These are phyloP conservation scores for Eilema griseolum DNA, from an alignment of 2,888 invertebrate species.

Conservation along the genomic window DNA sequence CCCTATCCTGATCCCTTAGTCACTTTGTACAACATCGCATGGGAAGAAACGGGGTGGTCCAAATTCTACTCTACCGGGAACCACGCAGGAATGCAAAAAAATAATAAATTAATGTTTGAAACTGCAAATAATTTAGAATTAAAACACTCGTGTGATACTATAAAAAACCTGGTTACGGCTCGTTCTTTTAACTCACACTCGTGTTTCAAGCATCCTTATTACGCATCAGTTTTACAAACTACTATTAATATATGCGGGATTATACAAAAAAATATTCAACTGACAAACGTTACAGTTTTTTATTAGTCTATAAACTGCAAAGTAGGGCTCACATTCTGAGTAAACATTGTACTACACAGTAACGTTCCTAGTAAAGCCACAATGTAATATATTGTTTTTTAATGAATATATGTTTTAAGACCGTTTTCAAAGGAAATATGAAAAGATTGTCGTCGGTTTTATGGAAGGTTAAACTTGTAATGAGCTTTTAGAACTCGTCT, in stretches of 20 bases:
- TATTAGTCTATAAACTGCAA: constrained; percentile 53
- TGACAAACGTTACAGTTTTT: constrained; percentile 52
- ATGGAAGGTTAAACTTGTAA: constrained; percentile 41
- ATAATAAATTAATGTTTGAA: too few species aligned
- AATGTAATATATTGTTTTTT: constrained; percentile 39
- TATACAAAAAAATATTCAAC: constrained; percentile 43
- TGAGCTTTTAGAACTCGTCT: constrained; percentile 19
- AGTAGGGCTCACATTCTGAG: constrained; percentile 29
- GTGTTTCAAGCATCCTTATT: too few species aligned
- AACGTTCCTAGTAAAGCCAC: constrained; percentile 40
- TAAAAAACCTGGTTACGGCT: too few species aligned
- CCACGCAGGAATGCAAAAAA: too few species aligned
- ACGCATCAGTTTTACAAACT: too few species aligned
- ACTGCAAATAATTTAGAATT: too few species aligned
- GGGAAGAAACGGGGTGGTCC: too few species aligned
- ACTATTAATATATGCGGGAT: constrained; percentile 6
- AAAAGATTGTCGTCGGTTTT: constrained; percentile 46
- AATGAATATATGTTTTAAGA: constrained; percentile 43
- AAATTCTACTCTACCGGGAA: too few species aligned
- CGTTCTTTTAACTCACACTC: too few species aligned
- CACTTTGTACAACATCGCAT: too few species aligned
- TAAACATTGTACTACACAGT: constrained; percentile 38
- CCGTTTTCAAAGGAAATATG: constrained; percentile 41
- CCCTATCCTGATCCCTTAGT: too few species aligned
- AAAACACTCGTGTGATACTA: too few species aligned